Conservation (phyloP, 1,140 invertebrate genomes). For the Telenomus remus region DNA sequence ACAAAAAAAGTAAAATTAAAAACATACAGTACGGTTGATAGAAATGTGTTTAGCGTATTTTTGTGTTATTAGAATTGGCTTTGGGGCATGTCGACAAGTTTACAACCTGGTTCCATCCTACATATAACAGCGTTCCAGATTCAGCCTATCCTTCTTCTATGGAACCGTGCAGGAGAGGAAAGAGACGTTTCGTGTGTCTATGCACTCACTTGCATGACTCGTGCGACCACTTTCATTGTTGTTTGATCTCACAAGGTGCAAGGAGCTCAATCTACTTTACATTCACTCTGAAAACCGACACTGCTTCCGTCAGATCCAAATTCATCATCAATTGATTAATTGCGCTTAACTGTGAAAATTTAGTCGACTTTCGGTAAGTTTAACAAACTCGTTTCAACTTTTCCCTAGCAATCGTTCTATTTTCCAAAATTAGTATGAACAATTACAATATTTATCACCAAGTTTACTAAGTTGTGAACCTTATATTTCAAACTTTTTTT, state of each 20-base stretch:
- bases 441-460: too few relatives aligned
- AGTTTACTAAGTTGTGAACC: too few relatives aligned
- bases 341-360: conserved; percentile 29
- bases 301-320: conserved; percentile 34
- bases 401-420: neutral
- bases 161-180: conserved; percentile 58
- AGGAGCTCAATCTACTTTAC: conserved; percentile 45
- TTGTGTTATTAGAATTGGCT: conserved; percentile 56
- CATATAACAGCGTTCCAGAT: conserved; percentile 65
- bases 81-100: conserved; percentile 57
- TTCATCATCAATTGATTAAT: conserved; percentile 10
- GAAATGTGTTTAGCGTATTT: conserved; percentile 37
- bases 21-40: too few relatives aligned
- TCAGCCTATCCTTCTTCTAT: conserved; percentile 53
- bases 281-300: conserved; percentile 47
- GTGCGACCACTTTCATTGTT: conserved; percentile 73
- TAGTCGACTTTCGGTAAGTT: neutral
- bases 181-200: conserved; percentile 56
- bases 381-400: too few relatives aligned
- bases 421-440: neutral
- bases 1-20: too few relatives aligned
- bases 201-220: conserved; percentile 53
- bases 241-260: conserved; percentile 64
- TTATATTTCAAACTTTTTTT: too few relatives aligned
- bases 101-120: conserved; percentile 62